Percentiles rank a stretch among this genome's conserved stretches.
Evolutionary conservation across 2,113 vertebrate genomes (phyloP).

Genomic region (Henicopernis longicauda): DNA sequence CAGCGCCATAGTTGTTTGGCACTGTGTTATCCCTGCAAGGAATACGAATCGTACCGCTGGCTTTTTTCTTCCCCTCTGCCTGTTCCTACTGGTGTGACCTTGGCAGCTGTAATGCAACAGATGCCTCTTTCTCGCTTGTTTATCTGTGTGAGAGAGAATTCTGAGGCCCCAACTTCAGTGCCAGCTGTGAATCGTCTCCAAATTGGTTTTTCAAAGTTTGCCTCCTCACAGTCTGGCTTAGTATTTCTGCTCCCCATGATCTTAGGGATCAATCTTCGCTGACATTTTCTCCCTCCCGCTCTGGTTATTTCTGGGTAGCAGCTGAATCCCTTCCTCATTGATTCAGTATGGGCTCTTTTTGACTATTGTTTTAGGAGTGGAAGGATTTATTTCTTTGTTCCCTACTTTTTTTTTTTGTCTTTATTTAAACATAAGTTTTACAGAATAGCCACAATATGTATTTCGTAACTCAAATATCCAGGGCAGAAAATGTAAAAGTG

Average conservation of each 20-base stretch:
- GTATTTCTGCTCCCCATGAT: not conserved
- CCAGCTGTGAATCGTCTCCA: slow-evolving; percentile 13
- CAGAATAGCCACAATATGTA: not conserved
- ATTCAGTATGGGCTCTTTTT: not conserved
- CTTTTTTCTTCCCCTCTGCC: not conserved
- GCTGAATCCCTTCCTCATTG: not conserved
- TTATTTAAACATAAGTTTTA: not conserved
- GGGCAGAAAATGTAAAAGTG: not conserved
- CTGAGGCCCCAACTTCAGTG: slow-evolving; percentile 18
- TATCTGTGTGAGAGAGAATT: slow-evolving; percentile 1
- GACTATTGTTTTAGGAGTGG: not conserved
- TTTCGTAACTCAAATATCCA: not conserved
- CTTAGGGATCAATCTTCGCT: not conserved
- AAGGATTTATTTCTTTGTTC: not conserved
- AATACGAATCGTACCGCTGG: not conserved
- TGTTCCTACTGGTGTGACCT: slow-evolving; percentile 44
- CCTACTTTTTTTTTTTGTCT: not conserved
- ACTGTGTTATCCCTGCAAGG: not conserved
- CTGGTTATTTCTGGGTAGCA: not conserved
- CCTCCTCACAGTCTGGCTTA: not conserved
- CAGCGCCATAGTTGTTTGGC: not conserved
- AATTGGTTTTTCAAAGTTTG: slow-evolving; percentile 24
- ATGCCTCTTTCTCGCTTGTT: slow-evolving; percentile 49
- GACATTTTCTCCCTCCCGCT: not conserved
- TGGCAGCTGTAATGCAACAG: slow-evolving; percentile 42